Conservation (phyloP, 2,888 invertebrate genomes). For the Andrena praecox region DNA sequence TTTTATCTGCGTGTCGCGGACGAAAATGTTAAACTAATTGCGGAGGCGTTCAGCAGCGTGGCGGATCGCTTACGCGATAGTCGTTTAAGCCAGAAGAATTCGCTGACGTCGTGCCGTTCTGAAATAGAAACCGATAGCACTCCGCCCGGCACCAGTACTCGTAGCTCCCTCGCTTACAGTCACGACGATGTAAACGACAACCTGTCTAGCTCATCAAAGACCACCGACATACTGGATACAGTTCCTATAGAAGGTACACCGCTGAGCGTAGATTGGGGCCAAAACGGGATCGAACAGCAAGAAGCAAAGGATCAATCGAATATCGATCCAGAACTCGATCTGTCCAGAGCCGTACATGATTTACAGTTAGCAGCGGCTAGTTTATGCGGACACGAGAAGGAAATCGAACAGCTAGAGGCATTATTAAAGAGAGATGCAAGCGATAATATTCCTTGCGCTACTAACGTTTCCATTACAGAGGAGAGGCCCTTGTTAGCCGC, state of each 20-base stretch:
- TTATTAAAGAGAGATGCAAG: slow-evolving; percentile 23
- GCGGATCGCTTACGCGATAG: slow-evolving; percentile 66
- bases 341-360: slow-evolving; percentile 66
- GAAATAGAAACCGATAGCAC: slow-evolving; percentile 59
- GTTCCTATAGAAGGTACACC: slow-evolving; percentile 46
- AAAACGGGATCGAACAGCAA: slow-evolving; percentile 1
- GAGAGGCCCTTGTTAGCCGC: background rate
- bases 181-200: slow-evolving; percentile 54
- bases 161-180: slow-evolving; percentile 54
- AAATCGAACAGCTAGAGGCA: slow-evolving; percentile 54
- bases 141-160: slow-evolving; percentile 52
- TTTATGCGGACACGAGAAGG: slow-evolving; percentile 59
- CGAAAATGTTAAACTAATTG: slow-evolving; percentile 70
- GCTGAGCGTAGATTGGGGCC: slow-evolving; percentile 32
- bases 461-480: slow-evolving; percentile 2
- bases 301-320: background rate
- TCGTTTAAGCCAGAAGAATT: slow-evolving; percentile 53
- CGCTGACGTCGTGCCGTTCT: slow-evolving; percentile 49
- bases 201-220: slow-evolving; percentile 23
- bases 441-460: background rate
- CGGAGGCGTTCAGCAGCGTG: slow-evolving; percentile 68
- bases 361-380: slow-evolving; percentile 68
- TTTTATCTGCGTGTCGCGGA: slow-evolving; percentile 71
- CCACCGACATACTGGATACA: slow-evolving; percentile 18
- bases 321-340: slow-evolving; percentile 54